Evolutionary conservation across 1,140 invertebrate genomes (phyloP).

Genomic region (Gonioctena quinquepunctata): DNA sequence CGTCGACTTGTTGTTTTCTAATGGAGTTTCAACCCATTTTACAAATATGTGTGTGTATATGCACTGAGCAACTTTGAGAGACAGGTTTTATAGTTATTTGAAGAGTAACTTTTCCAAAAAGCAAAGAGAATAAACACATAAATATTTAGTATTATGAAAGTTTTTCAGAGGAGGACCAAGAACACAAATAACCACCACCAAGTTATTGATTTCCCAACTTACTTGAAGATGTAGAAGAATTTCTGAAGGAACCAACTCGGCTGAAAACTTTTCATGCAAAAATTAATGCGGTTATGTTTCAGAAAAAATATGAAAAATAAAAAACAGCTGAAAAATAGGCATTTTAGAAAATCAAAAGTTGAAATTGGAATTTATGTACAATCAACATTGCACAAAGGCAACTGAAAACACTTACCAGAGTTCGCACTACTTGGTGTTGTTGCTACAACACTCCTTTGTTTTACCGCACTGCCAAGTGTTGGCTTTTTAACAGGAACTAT

Average conservation of each 20-base stretch:
- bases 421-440: constrained; percentile 18
- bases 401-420: constrained; percentile 16
- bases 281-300: constrained; percentile 7
- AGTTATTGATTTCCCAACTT: constrained; percentile 30
- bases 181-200: constrained; percentile 1
- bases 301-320: constrained; percentile 28
- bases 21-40: too few relatives aligned
- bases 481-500: constrained; percentile 51
- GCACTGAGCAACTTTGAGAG: too few relatives aligned
- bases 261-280: constrained; percentile 46
- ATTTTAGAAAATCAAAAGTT: neutral
- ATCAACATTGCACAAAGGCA: too few relatives aligned
- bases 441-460: constrained; percentile 23
- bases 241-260: constrained; percentile 50
- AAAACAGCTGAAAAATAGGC: constrained; percentile 20
- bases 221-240: constrained; percentile 37
- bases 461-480: constrained; percentile 43
- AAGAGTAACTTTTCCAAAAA: too few relatives aligned
- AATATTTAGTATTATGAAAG: too few relatives aligned
- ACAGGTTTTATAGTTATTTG: too few relatives aligned
- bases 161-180: too few relatives aligned
- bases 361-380: too few relatives aligned
- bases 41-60: too few relatives aligned
- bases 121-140: too few relatives aligned
- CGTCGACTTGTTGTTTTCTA: too few relatives aligned